phyloP scores from a whole-genome alignment of 1,140 invertebrate genomes.

The Anadara kagoshimensis region DNA sequence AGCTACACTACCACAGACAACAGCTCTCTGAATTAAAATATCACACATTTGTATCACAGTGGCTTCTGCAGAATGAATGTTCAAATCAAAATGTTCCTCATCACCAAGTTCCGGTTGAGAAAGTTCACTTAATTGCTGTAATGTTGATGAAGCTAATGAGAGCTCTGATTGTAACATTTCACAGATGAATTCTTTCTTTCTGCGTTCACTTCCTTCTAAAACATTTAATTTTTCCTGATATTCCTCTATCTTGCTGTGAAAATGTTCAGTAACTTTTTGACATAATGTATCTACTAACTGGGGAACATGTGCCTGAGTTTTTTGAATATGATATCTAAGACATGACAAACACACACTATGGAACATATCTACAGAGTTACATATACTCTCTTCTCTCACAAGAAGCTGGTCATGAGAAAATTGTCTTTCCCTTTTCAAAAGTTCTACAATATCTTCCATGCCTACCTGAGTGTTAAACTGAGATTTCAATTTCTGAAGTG shows the following conservation, averaged over 20 bases:
- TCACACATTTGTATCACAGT: slow-evolving; percentile 53
- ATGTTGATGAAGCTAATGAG: too few species aligned
- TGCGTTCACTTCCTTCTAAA: slow-evolving; percentile 8
- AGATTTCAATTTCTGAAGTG: slow-evolving; percentile 57
- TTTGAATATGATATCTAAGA: slow-evolving; percentile 11
- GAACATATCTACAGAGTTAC: slow-evolving; percentile 18
- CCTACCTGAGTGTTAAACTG: slow-evolving; percentile 38
- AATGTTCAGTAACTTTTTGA: slow-evolving; percentile 36
- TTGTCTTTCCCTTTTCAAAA: slow-evolving; percentile 45
- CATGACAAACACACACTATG: slow-evolving; percentile 19
- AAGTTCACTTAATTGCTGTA: too few species aligned
- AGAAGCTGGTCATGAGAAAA: slow-evolving; percentile 57
- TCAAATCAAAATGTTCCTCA: slow-evolving; percentile 11
- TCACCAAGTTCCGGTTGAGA: too few species aligned
- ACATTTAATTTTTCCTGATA: slow-evolving; percentile 13
- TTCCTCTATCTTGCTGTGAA: slow-evolving; percentile 36
- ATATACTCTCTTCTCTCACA: slow-evolving; percentile 36
- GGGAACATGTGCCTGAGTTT: slow-evolving; percentile 33
- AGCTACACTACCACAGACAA: slow-evolving; percentile 45
- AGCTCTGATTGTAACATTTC: slow-evolving; percentile 26
- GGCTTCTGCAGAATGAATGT: slow-evolving; percentile 34
- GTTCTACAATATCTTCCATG: slow-evolving; percentile 36
- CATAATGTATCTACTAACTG: slow-evolving; percentile 31
- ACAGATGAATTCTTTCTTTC: slow-evolving; percentile 21
- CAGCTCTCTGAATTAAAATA: slow-evolving; percentile 53